A percentile compares a stretch with the other conserved stretches of the same genome.
Conservation (phyloP, 2,797 vertebrate genomes). For the Pantherophis vulpinus region DNA sequence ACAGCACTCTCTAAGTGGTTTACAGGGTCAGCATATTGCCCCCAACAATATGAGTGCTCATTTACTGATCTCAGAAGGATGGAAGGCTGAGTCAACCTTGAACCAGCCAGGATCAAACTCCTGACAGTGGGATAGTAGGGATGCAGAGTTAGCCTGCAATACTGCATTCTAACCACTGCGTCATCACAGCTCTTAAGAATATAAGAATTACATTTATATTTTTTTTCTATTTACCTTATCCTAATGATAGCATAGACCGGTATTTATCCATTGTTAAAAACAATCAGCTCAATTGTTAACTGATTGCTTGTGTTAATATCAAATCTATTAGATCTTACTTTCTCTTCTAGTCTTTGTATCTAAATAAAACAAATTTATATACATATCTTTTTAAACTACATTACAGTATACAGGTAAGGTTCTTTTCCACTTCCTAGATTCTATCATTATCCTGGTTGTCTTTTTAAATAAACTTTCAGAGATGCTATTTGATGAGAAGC, state of each 20-base stretch:
- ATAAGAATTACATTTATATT: not conserved
- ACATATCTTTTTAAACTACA: not conserved
- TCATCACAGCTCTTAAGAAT: not conserved
- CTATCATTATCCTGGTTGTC: not conserved
- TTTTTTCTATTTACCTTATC: not conserved
- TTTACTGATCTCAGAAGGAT: not conserved
- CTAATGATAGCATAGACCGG: not conserved
- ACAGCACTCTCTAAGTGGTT: not conserved
- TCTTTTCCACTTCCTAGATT: not conserved
- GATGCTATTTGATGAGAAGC: not conserved
- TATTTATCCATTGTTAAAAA: not conserved
- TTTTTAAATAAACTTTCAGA: not conserved
- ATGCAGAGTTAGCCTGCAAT: not conserved
- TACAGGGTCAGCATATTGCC: not conserved
- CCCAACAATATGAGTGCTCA: not conserved
- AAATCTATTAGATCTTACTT: not conserved
- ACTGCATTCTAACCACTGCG: not conserved
- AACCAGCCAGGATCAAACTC: not conserved
- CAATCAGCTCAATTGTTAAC: not conserved
- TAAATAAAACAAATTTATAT: not conserved
- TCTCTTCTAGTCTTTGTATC: not conserved
- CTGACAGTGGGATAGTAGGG: too few species aligned
- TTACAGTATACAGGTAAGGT: not conserved
- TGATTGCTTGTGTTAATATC: not conserved
- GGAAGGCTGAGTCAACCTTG: not conserved